Base-by-base conservation (phyloP, 2,797 vertebrate species). In the Luscinia luscinia region DNA sequence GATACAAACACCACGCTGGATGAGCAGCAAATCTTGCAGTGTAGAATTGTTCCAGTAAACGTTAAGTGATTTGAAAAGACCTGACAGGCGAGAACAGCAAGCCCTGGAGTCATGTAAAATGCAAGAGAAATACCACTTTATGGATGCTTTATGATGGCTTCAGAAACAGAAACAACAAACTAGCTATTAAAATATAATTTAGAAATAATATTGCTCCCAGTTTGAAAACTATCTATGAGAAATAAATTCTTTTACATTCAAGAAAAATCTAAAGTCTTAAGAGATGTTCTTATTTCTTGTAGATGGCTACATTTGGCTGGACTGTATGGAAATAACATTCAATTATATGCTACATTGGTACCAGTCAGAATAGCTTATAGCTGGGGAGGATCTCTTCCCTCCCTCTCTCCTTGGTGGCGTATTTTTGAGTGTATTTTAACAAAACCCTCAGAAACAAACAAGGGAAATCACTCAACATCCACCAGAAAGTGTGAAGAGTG, bases 71-170 rank as follows among this genome's bases (percentile, higher is more conserved):
- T 98, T 98, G 98, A 99, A 98, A 92, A 85, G 97, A 99, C 98
- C 98, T 98, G 99, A 99, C 99, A 99, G 98, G 98, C 98, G 97
- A 98, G 97, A 98, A 98, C 98, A 98, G 97, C 95, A 97, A 98
- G 98, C 98, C 99, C 98, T 86, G 98, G 98, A 98, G 98, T 99
- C 99, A 99, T 99, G 98, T 98, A 99, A 99, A 99, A 99, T 98
- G 98, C 99, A 99, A 98, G 98, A 98, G 98, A 98, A 97, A 98
- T 97, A 98, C 98, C 98, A 97, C 98, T 98, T 97, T 98, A 98
- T 97, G 91, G 97, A 92, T 54, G 80, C 92, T 92, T 78, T 86
- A 94, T 84, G 94, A 93, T 96, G 95, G 49, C 81, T 87, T 94
- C 94, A 94, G 93, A 97, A 97, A 96, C 88, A 95, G 95, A 95